Percentiles rank a stretch among this genome's conserved stretches.
Conservation (phyloP, 2,113 vertebrate genomes). For the Isurus oxyrinchus region DNA sequence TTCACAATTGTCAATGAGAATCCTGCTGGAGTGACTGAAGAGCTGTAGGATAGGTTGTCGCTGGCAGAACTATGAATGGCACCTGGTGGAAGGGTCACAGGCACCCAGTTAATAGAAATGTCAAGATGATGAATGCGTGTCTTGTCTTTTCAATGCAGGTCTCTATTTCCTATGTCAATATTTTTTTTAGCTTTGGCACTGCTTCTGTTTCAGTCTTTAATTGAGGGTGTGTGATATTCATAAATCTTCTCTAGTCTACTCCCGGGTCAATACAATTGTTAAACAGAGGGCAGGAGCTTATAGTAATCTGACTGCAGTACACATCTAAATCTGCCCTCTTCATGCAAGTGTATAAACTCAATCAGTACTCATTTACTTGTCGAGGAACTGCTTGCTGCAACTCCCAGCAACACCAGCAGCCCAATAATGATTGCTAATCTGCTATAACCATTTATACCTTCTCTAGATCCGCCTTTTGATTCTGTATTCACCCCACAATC, state of each 20-base stretch:
- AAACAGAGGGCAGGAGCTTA: not conserved
- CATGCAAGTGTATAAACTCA: not conserved
- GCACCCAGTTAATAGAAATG: conserved; percentile 37
- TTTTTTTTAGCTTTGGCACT: conserved; percentile 12
- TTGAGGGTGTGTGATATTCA: conserved; percentile 12
- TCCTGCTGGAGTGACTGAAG: not conserved
- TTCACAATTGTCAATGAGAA: conserved; percentile 12
- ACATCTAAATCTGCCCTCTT: not conserved
- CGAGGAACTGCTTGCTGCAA: not conserved
- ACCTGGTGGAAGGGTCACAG: conserved; percentile 4
- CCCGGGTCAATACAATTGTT: not conserved
- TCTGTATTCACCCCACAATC: not conserved
- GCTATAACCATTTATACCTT: not conserved
- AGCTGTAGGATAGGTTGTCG: not conserved
- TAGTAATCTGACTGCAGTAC: not conserved
- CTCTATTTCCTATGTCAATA: conserved; percentile 26
- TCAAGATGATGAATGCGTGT: conserved; percentile 38
- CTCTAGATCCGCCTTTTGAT: not conserved
- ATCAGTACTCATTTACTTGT: not conserved
- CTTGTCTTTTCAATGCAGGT: conserved; percentile 29
- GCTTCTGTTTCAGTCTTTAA: conserved; percentile 21
- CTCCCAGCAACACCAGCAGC: not conserved
- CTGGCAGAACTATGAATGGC: not conserved
- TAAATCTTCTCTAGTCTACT: not conserved
- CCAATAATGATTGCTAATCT: not conserved